Percentiles rank a stretch among this genome's conserved stretches.
These are phyloP conservation scores for Lithophane semibrunnea DNA, from an alignment of 2,888 invertebrate genomes.

Conservation along the genomic window DNA sequence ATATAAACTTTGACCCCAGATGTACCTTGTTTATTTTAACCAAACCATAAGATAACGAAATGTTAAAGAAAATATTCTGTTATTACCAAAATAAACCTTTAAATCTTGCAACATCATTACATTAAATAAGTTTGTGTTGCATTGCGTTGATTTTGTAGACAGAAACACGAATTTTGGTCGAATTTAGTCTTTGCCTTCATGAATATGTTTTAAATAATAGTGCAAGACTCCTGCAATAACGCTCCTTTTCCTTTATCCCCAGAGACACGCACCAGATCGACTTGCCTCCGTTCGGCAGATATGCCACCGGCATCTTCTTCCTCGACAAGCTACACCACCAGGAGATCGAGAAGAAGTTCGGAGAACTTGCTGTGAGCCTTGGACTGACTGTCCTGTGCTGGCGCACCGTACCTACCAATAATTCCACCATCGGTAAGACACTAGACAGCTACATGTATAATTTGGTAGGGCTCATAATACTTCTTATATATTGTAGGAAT, in stretches of 20 bases:
- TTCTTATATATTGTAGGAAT: background rate
- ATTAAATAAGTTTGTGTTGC: background rate
- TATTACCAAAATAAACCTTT: background rate
- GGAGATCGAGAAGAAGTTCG: conserved; percentile 95
- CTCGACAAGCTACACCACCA: conserved; percentile 95
- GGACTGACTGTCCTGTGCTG: conserved; percentile 96
- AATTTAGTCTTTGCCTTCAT: background rate
- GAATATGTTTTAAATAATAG: background rate
- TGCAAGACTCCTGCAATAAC: background rate
- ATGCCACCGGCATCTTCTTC: conserved; percentile 99
- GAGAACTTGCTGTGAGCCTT: conserved; percentile 94
- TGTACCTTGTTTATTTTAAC: conserved; percentile 19
- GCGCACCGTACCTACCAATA: conserved; percentile 98
- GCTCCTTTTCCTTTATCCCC: conserved; percentile 56
- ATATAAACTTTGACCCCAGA: conserved; percentile 19
- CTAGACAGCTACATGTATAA: background rate
- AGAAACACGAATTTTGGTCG: background rate
- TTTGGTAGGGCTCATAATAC: conserved; percentile 1
- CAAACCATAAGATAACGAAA: conserved; percentile 35
- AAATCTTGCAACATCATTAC: background rate
- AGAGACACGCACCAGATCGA: conserved; percentile 95
- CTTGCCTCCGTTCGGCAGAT: conserved; percentile 96
- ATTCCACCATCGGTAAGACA: conserved; percentile 94
- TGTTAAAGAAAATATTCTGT: background rate
- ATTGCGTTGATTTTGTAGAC: no score